Evolutionary conservation across 2,797 vertebrate species (phyloP).

Genomic region (Jordanella pulchra): DNA sequence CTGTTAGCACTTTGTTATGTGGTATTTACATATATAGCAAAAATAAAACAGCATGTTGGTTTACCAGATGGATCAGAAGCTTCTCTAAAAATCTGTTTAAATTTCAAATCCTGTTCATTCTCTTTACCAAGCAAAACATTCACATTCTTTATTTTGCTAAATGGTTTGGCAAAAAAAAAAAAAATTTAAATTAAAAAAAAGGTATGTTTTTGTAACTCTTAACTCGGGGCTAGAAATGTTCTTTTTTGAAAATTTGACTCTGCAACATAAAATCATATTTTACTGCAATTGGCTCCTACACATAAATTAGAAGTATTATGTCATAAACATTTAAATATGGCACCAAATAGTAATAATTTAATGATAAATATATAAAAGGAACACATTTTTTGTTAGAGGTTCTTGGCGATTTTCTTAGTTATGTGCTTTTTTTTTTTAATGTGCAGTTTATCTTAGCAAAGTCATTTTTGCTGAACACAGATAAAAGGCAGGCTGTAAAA

Average conservation of each 20-base stretch:
- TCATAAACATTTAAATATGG: slow-evolving; percentile 43
- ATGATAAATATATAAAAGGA: slow-evolving; percentile 51
- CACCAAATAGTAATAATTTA: slow-evolving; percentile 52
- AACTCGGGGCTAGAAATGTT: slow-evolving; percentile 2
- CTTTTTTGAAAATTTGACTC: slow-evolving; percentile 10
- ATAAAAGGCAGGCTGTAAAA: slow-evolving; percentile 56
- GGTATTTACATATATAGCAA: slow-evolving; percentile 57
- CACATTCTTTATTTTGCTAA: slow-evolving; percentile 14
- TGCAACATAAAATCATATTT: slow-evolving; percentile 13
- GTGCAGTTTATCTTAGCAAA: slow-evolving; percentile 66
- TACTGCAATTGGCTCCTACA: slow-evolving; percentile 24
- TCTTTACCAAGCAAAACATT: slow-evolving; percentile 19
- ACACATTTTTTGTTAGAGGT: slow-evolving; percentile 58
- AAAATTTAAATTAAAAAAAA: neutral
- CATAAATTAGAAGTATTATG: slow-evolving; percentile 6
- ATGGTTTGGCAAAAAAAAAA: slow-evolving; percentile 9
- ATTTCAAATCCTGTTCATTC: slow-evolving; percentile 33
- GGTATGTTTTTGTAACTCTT: neutral
- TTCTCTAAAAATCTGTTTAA: slow-evolving; percentile 16
- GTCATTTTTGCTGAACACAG: slow-evolving; percentile 41
- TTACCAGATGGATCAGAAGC: slow-evolving; percentile 31
- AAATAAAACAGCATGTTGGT: slow-evolving; percentile 36
- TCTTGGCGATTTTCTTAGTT: slow-evolving; percentile 69
- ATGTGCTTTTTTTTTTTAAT: slow-evolving; percentile 74
- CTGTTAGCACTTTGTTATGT: slow-evolving; percentile 55